phyloP scores from a whole-genome alignment of 2,888 invertebrate genomes.

The Calliopum simillimum region DNA sequence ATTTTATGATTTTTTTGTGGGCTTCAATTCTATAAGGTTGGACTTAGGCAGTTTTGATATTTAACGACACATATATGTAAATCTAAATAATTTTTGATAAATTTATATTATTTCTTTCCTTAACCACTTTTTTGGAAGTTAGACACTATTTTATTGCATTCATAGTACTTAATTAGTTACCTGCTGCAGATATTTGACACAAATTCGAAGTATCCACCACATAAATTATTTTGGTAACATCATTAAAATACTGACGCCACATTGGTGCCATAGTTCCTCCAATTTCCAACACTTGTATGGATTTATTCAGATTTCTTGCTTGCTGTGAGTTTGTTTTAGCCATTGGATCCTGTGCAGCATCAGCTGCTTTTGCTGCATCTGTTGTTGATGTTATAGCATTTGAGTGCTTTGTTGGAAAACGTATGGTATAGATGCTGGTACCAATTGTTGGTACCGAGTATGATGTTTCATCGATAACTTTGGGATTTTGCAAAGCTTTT shows the following conservation, averaged over 20 bases:
- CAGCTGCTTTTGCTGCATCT: constrained; percentile 34
- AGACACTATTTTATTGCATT: too few relatives aligned
- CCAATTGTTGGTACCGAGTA: constrained; percentile 85
- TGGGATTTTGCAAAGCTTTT: constrained; percentile 77
- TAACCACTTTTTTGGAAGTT: too few relatives aligned
- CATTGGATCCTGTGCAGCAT: background rate
- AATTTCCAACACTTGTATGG: constrained; percentile 76
- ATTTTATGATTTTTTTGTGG: too few relatives aligned
- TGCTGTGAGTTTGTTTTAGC: constrained; percentile 1
- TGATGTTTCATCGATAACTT: constrained; percentile 80
- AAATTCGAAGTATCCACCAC: constrained; percentile 87
- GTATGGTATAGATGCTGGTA: constrained; percentile 79
- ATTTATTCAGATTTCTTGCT: constrained; percentile 63
- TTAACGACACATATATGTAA: too few relatives aligned
- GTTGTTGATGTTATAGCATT: constrained; percentile 40
- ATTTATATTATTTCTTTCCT: too few relatives aligned
- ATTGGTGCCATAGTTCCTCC: constrained; percentile 86
- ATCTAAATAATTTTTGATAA: too few relatives aligned
- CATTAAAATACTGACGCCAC: constrained; percentile 82
- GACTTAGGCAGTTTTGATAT: too few relatives aligned
- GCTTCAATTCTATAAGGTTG: too few relatives aligned
- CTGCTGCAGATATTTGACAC: constrained; percentile 87
- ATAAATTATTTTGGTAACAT: constrained; percentile 77
- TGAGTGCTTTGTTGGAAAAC: constrained; percentile 65
- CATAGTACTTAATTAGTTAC: constrained; percentile 47